A percentile compares a stretch with the other conserved stretches of the same genome.
Conservation (phyloP, 2,888 invertebrate species). For the Halictus ligatus region DNA sequence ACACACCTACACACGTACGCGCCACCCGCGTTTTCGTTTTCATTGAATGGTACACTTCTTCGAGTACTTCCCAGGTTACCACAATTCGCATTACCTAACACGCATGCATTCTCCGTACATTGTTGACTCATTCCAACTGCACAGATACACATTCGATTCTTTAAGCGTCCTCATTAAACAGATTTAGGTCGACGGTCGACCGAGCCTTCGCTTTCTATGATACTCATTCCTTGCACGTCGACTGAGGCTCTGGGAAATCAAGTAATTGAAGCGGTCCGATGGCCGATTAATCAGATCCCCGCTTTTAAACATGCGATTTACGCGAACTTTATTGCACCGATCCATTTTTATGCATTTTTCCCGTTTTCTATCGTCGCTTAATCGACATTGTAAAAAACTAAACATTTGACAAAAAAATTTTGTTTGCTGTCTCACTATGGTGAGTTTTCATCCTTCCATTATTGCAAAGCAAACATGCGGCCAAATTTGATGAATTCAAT, state of each 20-base stretch:
- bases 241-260: background rate
- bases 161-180: conserved; percentile 6
- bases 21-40: background rate
- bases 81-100: conserved; percentile 11
- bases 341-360: background rate
- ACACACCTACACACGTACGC: no score
- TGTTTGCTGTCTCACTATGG: no score
- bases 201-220: conserved; percentile 11
- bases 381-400: no score
- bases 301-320: background rate
- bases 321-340: background rate
- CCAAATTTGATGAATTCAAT: no score
- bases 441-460: no score
- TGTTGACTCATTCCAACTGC: background rate
- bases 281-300: background rate
- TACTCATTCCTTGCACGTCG: background rate
- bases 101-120: background rate
- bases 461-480: no score
- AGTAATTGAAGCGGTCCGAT: background rate
- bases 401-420: no score
- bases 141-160: conserved; percentile 4
- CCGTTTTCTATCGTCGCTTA: background rate
- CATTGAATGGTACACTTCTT: background rate
- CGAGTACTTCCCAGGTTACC: background rate
- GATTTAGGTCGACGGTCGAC: conserved; percentile 1